Evolutionary conservation across 2,888 invertebrate species (phyloP).

Genomic region (Kuschelorhynchus macadamiae): DNA sequence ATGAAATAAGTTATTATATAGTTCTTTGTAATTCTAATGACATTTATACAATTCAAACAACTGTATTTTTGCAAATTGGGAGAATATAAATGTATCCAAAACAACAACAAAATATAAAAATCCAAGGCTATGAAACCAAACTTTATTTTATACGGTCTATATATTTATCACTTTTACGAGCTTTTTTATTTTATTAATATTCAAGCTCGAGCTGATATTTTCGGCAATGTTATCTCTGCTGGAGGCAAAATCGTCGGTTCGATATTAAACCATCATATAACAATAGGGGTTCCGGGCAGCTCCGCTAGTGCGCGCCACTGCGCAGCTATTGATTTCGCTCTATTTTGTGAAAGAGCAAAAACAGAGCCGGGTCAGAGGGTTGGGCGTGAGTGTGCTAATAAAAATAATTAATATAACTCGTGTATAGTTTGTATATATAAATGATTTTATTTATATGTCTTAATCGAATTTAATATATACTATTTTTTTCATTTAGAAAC

Average conservation of each 20-base stretch:
- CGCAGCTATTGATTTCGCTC: constrained; percentile 65
- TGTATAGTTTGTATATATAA: neutral
- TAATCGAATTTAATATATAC: no score
- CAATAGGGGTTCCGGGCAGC: constrained; percentile 66
- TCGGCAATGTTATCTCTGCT: constrained; percentile 48
- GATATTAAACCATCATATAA: constrained; percentile 55
- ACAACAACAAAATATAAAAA: no score
- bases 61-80: no score
- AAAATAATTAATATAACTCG: neutral
- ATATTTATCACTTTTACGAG: constrained; percentile 15
- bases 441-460: no score
- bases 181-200: constrained; percentile 43
- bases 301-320: constrained; percentile 65
- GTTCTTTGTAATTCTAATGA: no score
- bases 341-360: constrained; percentile 39
- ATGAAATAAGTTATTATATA: no score
- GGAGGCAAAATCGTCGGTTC: constrained; percentile 49
- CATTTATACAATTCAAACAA: no score
- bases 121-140: no score
- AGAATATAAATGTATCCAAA: no score
- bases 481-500: no score
- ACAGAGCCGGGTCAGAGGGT: neutral
- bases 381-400: neutral
- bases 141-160: neutral
- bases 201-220: constrained; percentile 37